Percentiles rank a stretch among this genome's conserved stretches.
Conservation (phyloP, 2,113 vertebrate genomes). For the Lycaon pictus region DNA sequence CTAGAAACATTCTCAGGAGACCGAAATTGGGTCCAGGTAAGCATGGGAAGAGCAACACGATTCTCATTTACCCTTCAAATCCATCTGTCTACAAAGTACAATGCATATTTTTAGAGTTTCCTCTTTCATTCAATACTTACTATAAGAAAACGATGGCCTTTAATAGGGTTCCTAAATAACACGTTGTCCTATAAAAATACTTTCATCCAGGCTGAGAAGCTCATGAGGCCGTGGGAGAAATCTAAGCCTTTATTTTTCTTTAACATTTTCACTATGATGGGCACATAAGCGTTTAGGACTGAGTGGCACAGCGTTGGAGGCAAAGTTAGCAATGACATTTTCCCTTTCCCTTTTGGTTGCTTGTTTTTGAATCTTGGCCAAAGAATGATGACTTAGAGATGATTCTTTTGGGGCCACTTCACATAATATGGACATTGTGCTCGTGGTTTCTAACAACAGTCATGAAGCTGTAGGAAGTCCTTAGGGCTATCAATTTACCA, state of each 20-base stretch:
- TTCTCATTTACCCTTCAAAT: neutral
- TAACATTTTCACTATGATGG: neutral
- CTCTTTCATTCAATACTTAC: neutral
- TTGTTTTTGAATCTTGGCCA: neutral
- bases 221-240: neutral
- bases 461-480: neutral
- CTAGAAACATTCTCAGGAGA: neutral
- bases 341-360: neutral
- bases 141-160: neutral
- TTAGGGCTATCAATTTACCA: neutral
- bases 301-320: neutral
- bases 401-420: neutral
- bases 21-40: neutral
- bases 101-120: neutral
- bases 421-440: neutral
- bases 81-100: neutral
- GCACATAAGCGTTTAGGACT: neutral
- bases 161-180: neutral
- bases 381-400: neutral
- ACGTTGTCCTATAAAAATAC: neutral
- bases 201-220: neutral
- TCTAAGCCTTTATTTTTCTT: neutral
- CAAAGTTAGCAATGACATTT: neutral
- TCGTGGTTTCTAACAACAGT: neutral
- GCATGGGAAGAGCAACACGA: too few species aligned